Conservation (phyloP, 2,797 vertebrate genomes). For the Tiaroga cobitis region DNA sequence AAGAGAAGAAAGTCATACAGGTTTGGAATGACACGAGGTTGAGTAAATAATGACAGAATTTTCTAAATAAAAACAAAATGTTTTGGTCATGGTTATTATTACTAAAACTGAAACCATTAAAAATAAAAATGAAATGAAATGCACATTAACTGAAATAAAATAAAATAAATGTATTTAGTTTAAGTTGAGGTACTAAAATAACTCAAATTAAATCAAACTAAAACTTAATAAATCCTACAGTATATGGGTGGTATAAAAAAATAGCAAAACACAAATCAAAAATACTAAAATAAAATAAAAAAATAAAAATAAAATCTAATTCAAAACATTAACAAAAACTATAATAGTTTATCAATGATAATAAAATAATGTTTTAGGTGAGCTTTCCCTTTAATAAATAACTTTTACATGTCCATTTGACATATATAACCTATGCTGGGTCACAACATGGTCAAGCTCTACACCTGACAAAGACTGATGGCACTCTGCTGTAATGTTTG, state of each 20-base stretch:
- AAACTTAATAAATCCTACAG: background rate
- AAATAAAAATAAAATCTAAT: background rate
- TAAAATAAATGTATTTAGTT: background rate
- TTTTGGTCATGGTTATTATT: background rate
- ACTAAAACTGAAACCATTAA: background rate
- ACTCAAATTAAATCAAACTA: background rate
- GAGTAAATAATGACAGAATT: background rate
- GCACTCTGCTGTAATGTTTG: slow-evolving; percentile 32
- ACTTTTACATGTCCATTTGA: background rate
- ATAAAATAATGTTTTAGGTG: background rate
- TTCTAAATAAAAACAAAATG: background rate
- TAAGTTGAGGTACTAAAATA: background rate
- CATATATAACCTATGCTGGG: background rate
- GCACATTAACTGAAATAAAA: background rate
- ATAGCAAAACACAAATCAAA: background rate
- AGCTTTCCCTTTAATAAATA: background rate
- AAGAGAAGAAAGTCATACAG: background rate
- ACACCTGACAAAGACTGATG: background rate
- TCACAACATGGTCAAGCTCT: slow-evolving; percentile 5
- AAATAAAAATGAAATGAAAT: background rate
- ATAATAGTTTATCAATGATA: background rate
- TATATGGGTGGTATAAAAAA: background rate
- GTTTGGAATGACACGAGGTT: background rate
- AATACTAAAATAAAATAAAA: background rate
- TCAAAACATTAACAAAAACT: background rate